phyloP scores from a whole-genome alignment of 2,113 vertebrate genomes.

The rat (Rattus norvegicus) region GRCr8 NC_086028.1:74743001-74743500 shows the following conservation, averaged over 20 bases:
- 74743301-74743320: constrained; percentile 46
- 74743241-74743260: constrained; percentile 66
- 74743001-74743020: neutral
- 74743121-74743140: neutral
- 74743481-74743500: constrained; percentile 52
- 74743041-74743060: neutral
- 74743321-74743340: constrained; percentile 64
- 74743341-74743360: constrained; percentile 39
- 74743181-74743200: constrained; percentile 48
- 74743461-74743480: constrained; percentile 51
- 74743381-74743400: constrained; percentile 64
- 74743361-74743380: constrained; percentile 61
- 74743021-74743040: neutral
- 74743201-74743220: constrained; percentile 41
- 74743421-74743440: constrained; percentile 58
- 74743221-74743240: constrained; percentile 65
- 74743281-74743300: constrained; percentile 66
- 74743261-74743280: constrained; percentile 43
- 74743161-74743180: constrained; percentile 51
- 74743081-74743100: neutral
- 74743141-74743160: constrained; percentile 27
- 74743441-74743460: constrained; percentile 61
- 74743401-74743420: constrained; percentile 58
- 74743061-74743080: neutral
- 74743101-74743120: neutral